These are phyloP conservation scores for Polyploca ridens DNA, from an alignment of 2,888 invertebrate species.

Conservation along the genomic window DNA sequence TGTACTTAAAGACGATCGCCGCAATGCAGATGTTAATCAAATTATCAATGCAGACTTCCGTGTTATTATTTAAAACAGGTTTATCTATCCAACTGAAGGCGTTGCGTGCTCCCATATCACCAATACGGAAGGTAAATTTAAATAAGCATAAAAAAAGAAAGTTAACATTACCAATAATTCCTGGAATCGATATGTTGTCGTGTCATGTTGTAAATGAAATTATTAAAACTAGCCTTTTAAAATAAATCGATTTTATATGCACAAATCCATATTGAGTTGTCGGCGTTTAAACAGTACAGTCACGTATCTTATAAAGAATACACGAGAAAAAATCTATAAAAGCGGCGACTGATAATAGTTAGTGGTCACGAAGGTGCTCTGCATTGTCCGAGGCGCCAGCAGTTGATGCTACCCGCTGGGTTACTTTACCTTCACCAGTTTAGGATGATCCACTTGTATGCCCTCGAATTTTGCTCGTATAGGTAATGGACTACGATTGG, in stretches of 20 bases:
- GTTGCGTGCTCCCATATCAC: conserved; percentile 7
- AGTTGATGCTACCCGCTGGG: conserved; percentile 74
- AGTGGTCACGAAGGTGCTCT: conserved; percentile 73
- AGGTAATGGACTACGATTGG: conserved; percentile 29
- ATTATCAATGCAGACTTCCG: conserved; percentile 77
- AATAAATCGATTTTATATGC: conserved; percentile 64
- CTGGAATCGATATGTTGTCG: conserved; percentile 14
- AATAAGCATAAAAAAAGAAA: not conserved
- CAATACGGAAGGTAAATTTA: conserved; percentile 16
- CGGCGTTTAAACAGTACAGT: conserved; percentile 68
- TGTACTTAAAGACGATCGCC: conserved; percentile 71
- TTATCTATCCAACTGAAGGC: conserved; percentile 37
- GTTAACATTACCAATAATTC: conserved; percentile 10
- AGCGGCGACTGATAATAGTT: conserved; percentile 70
- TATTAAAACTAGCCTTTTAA: conserved; percentile 46
- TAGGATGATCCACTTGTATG: conserved; percentile 46
- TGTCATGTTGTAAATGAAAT: conserved; percentile 32
- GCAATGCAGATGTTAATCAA: conserved; percentile 72
- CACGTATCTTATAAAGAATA: conserved; percentile 68
- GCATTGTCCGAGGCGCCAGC: conserved; percentile 73
- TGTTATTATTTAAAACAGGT: conserved; percentile 72
- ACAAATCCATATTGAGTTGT: conserved; percentile 67
- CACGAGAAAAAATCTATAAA: conserved; percentile 70
- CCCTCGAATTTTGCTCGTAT: conserved; percentile 23
- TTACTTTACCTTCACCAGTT: conserved; percentile 58